Percentiles rank a stretch among this genome's conserved stretches.
Conservation (phyloP, 2,113 vertebrate genomes). For the Megaceryle torquata region DNA sequence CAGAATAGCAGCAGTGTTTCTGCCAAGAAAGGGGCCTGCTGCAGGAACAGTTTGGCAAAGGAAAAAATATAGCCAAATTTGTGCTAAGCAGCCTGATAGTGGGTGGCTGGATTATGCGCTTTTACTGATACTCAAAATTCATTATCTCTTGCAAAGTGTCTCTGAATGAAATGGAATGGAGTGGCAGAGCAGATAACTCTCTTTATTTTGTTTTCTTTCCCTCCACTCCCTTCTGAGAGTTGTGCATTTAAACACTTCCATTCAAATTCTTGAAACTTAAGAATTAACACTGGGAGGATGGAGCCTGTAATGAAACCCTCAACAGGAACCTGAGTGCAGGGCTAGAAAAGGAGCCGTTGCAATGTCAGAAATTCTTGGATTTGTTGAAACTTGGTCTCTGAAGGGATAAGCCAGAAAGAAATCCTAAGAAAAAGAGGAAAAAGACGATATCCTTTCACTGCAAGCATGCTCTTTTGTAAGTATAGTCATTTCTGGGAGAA, state of each 20-base stretch:
- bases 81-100: slow-evolving; percentile 25
- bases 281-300: background rate
- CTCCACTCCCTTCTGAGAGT: background rate
- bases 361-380: background rate
- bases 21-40: slow-evolving; percentile 38
- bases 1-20: background rate
- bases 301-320: background rate
- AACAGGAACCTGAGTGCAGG: background rate
- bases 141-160: background rate
- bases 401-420: background rate
- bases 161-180: background rate
- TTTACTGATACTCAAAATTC: background rate
- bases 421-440: background rate
- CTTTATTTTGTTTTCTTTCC: background rate
- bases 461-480: background rate
- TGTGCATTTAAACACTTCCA: background rate
- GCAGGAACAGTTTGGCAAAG: slow-evolving; percentile 24
- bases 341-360: background rate
- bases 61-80: background rate
- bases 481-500: background rate
- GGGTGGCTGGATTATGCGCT: slow-evolving; percentile 11
- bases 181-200: background rate
- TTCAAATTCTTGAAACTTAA: background rate
- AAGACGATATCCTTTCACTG: background rate
- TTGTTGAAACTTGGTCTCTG: background rate